Evolutionary conservation across 1,140 invertebrate genomes (phyloP).

Genomic region (Drosophila tani): DNA sequence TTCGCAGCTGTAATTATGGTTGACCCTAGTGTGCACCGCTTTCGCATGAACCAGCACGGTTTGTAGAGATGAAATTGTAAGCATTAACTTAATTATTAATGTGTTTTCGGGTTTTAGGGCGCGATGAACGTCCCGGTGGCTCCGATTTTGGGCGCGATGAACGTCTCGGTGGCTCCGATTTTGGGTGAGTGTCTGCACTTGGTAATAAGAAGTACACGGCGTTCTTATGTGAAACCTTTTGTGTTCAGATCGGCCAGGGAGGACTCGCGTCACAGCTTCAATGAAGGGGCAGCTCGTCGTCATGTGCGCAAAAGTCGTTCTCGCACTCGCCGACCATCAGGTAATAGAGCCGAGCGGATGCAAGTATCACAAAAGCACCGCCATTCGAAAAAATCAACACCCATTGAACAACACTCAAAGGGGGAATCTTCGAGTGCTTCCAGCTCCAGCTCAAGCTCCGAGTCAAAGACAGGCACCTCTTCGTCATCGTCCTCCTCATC

Average conservation of each 20-base stretch:
- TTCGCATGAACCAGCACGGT: not conserved
- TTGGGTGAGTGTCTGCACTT: not conserved
- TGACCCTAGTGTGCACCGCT: not conserved
- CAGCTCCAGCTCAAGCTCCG: not conserved
- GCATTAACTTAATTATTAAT: not conserved
- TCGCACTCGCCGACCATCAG: not conserved
- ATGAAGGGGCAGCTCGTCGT: not conserved
- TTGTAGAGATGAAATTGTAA: not conserved
- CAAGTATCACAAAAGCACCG: not conserved
- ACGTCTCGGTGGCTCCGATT: not conserved
- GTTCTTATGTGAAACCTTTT: no score
- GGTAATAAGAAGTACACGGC: not conserved
- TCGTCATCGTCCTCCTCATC: not conserved
- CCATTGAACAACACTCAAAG: not conserved
- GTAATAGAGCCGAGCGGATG: not conserved
- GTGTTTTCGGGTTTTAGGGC: not conserved
- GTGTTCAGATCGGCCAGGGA: not conserved
- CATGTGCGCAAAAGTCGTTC: not conserved
- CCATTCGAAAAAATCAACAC: no score
- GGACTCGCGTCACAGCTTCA: not conserved
- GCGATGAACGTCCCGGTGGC: not conserved
- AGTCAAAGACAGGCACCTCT: not conserved
- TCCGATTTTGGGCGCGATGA: not conserved
- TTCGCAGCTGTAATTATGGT: constrained; percentile 3
- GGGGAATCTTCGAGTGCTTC: not conserved